Evolutionary conservation across 1,140 invertebrate species (phyloP).

Genomic region (Eulimnadia texana): DNA sequence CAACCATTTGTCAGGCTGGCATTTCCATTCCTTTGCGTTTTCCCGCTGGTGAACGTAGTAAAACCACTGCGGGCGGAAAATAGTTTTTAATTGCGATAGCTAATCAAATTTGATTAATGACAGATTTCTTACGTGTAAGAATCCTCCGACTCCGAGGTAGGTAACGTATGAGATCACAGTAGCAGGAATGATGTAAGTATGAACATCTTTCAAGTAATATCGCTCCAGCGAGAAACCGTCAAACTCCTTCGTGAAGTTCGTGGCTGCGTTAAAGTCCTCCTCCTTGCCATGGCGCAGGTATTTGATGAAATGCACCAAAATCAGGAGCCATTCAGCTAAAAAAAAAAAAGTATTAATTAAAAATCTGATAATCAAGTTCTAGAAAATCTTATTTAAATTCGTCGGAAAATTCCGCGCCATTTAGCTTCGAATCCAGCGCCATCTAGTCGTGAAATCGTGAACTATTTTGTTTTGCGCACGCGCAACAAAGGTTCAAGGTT

Average conservation of each 20-base stretch:
- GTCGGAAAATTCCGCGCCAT: not conserved
- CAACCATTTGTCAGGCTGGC: constrained; percentile 52
- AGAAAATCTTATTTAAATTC: not conserved
- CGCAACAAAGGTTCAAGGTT: not conserved
- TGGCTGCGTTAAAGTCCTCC: constrained; percentile 12
- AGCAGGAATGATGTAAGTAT: constrained; percentile 32
- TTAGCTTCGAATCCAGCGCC: not conserved
- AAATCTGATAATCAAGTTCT: not conserved
- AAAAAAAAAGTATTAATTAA: constrained; percentile 20
- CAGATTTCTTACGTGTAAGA: constrained; percentile 50
- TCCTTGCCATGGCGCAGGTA: constrained; percentile 30
- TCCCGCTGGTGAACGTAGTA: constrained; percentile 45
- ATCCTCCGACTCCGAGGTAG: constrained; percentile 44
- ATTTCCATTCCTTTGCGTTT: constrained; percentile 50
- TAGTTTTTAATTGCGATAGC: constrained; percentile 23
- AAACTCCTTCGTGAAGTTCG: not conserved
- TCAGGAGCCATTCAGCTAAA: constrained; percentile 46
- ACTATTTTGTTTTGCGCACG: not conserved
- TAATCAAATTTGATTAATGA: too few relatives aligned
- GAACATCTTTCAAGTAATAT: constrained; percentile 33
- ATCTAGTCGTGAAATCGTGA: too few relatives aligned
- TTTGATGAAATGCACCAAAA: constrained; percentile 41
- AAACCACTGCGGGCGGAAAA: constrained; percentile 49
- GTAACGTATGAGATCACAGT: constrained; percentile 37
- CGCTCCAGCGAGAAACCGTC: constrained; percentile 25